Evolutionary conservation across 1,140 invertebrate genomes (phyloP), one percentile per base, ranked within the genome.

Genomic region (Penaeus indicus): DNA sequence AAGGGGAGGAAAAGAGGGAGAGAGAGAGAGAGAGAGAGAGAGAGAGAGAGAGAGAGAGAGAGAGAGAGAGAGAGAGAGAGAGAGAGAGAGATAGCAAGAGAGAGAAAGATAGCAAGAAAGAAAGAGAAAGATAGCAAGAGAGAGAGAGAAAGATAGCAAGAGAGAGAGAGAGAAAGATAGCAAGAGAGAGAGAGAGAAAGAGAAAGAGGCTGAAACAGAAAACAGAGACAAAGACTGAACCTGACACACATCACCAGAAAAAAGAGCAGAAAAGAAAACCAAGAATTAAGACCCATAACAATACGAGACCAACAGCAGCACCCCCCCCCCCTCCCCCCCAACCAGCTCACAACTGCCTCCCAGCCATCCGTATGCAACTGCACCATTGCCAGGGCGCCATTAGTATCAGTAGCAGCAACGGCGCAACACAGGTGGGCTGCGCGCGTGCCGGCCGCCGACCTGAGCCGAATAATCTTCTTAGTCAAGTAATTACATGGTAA

Each of bases 401-500:
- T 54, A 54, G 47, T 54, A 54, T 54, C 47, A 54, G 47, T 54
- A 10, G 47, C 47, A 54, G 47, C 47, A 54, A 54, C 47, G 8
- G 47, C 47, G 13, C 47, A 13, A 13, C 47, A 54, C 47, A 54
- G 47, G 47, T 54, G 47, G 47, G 47, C 13, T 13, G 47, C 47
- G 47, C 47, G 47, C 47, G 47, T 54, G 47, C 47, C 47, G 47
- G 47, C 13, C 8, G 47, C 47, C 47, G 47, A 10, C 47, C 47
- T 13, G 47, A 54, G 47, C 47, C 47, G 47, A 54, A 54, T 88
- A 88, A 88, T 88, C 86, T 67, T 75, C 86, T 88, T 88, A 88
- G 80, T 82, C 86, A 88, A 75, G 86, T 88, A 88, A 88, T 88
- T 88, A 88, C 79, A 88, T 88, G 86, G 86, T 88, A 88, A 88